phyloP scores from a whole-genome alignment of 2,113 vertebrate genomes.

The Alouatta palliata region DNA sequence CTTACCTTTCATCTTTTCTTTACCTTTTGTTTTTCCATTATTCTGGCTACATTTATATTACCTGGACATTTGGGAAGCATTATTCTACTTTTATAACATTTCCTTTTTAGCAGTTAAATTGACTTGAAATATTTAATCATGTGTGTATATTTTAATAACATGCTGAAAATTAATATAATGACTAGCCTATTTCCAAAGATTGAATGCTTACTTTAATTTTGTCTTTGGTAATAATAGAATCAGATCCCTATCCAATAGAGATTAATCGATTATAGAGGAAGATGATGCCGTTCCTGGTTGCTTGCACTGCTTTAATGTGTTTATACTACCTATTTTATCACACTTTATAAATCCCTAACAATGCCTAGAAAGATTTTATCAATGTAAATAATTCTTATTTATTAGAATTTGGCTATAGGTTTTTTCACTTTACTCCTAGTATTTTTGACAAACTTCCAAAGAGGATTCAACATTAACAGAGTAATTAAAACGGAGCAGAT shows the following conservation, averaged over 20 bases:
- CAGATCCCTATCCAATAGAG: not conserved
- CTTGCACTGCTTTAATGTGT: not conserved
- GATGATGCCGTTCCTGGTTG: not conserved
- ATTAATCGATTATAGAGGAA: not conserved
- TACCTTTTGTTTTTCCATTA: not conserved
- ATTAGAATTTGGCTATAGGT: not conserved
- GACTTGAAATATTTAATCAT: slow-evolving; percentile 30
- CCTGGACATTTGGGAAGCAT: not conserved
- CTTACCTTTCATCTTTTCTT: not conserved
- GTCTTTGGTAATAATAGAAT: not conserved
- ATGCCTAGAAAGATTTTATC: not conserved
- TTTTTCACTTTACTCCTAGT: not conserved
- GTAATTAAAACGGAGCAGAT: not conserved
- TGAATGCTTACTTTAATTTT: not conserved
- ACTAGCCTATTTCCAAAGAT: not conserved
- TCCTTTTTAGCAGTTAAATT: slow-evolving; percentile 3
- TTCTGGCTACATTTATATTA: not conserved
- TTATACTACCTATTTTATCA: not conserved
- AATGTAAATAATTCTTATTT: not conserved
- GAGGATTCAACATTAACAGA: not conserved
- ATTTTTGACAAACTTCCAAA: not conserved
- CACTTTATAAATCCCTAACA: not conserved
- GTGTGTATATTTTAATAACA: slow-evolving; percentile 20
- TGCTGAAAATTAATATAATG: not conserved
- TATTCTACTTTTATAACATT: not conserved